These are phyloP conservation scores for Lateolabrax maculatus DNA, from an alignment of 2,797 vertebrate species.

Conservation along the genomic window DNA sequence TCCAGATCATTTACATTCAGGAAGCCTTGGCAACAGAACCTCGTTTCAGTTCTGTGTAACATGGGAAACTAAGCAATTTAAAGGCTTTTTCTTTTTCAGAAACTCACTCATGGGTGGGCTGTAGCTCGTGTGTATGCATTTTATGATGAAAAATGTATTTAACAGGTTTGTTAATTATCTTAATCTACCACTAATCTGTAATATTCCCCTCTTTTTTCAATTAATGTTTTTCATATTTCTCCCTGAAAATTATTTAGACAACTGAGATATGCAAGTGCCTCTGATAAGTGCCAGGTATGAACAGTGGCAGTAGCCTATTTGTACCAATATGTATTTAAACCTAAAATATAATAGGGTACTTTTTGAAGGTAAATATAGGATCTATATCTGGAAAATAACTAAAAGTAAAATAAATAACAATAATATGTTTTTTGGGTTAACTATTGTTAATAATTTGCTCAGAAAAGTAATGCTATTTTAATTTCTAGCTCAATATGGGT, in stretches of 20 bases:
- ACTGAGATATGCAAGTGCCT: background rate
- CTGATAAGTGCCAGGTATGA: background rate
- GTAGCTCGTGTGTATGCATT: conserved; percentile 64
- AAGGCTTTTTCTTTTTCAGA: conserved; percentile 47
- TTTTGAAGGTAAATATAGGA: background rate
- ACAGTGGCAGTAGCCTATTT: background rate
- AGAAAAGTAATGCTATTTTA: background rate
- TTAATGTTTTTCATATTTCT: too few species aligned
- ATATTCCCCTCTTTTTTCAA: too few species aligned
- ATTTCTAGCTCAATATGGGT: background rate
- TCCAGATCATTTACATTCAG: conserved; percentile 70
- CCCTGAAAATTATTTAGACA: conserved; percentile 17
- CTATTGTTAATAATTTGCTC: background rate
- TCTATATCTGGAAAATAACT: background rate
- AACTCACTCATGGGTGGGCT: conserved; percentile 60
- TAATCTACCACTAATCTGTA: conserved; percentile 73
- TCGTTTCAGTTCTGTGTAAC: conserved; percentile 70
- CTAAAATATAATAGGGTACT: background rate
- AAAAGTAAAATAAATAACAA: background rate
- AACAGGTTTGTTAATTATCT: conserved; percentile 61
- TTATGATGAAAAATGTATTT: conserved; percentile 60
- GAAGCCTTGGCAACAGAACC: conserved; percentile 62
- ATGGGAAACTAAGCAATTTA: conserved; percentile 64
- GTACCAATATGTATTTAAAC: background rate
- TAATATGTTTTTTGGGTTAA: background rate